Evolutionary conservation across 1,140 invertebrate species (phyloP).

Genomic region (Lepidurus apus): DNA sequence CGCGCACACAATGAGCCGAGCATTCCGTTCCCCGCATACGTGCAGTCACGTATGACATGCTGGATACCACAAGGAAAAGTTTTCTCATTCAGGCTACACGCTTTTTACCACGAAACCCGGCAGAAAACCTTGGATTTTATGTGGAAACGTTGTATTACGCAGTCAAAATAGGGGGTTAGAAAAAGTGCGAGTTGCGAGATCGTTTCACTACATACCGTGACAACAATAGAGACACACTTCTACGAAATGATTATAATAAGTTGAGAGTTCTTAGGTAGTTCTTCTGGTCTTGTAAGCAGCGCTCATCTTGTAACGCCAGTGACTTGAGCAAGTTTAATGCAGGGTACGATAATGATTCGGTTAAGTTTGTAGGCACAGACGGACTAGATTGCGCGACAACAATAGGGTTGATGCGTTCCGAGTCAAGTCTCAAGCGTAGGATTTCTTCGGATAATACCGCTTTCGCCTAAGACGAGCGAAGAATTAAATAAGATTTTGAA

Average conservation of each 20-base stretch:
- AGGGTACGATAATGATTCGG: neutral
- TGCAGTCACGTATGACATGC: neutral
- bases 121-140: neutral
- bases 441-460: neutral
- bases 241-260: neutral
- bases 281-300: constrained; percentile 2
- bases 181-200: neutral
- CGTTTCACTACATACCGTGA: neutral
- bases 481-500: neutral
- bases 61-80: neutral
- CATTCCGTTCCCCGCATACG: neutral
- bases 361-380: neutral
- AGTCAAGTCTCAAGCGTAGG: neutral
- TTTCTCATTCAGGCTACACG: neutral
- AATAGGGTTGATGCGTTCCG: neutral
- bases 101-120: neutral
- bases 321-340: neutral
- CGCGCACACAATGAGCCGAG: neutral
- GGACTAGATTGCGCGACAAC: neutral
- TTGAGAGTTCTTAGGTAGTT: neutral
- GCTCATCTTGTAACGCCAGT: neutral
- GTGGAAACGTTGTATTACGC: neutral
- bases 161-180: neutral
- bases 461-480: neutral
- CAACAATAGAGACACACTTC: neutral